Evolutionary conservation across 2,113 vertebrate species (phyloP), one percentile per base, ranked within the genome.

Genomic region (Sterna hirundo): DNA sequence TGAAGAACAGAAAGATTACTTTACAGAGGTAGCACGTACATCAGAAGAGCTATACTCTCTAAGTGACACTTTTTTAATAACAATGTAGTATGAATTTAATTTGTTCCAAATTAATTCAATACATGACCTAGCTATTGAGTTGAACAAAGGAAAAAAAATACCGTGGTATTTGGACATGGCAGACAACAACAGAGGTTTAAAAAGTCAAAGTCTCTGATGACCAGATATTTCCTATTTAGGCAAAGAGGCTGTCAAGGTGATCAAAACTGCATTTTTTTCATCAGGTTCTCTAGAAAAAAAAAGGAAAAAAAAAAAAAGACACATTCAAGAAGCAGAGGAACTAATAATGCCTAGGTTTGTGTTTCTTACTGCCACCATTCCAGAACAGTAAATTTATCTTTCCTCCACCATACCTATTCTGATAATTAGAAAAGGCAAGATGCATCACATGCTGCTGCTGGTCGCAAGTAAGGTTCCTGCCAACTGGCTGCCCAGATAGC

Each of bases 91-190:
- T 44, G 42, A 83, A 83, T 51, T 30, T 7, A 83, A 22, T 55
- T 72, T 38, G 19, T 19, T 62, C 6, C 16, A 71, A 80, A 55
- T 30, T 65, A 49, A 80, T 69, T 52, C 57, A 10, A 11, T 57
- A 65, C 2, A 38, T 0, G 0, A 42, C 2, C 1, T 36, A 83
- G 8, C 57, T 64, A 64, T 11, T 4, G 2, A 72, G 19, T 17
- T 11, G 11, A 86, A 86, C 5, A 62, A 79, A 46, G 4, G 1
- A 7, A 60, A 82, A 74, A 65, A 68, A 4, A 15, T 9, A 11
- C 15, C 15, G 18, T 29, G 12, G 9, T 71, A 72, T 68, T 51
- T 86, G 49, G 29, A 91, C 9, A 5, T 26, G 64, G 36, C 34
- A 47, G 18, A 36, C 10, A 83, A 52, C 5, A 57, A 21, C 1